Conservation (phyloP, 2,113 vertebrate genomes). For the Cyprinodon brontotheroides region DNA sequence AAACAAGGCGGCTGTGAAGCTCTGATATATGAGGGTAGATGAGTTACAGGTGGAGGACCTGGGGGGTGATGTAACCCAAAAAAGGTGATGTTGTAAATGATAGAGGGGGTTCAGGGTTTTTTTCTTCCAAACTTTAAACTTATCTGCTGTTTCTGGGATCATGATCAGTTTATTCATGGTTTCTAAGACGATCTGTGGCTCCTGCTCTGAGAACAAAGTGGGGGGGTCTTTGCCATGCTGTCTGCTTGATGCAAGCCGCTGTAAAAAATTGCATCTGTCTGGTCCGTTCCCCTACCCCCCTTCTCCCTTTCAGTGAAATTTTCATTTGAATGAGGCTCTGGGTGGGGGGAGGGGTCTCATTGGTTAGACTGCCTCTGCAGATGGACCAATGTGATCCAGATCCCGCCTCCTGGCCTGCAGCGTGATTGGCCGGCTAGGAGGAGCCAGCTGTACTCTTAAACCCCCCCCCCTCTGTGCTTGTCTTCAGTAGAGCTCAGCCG, state of each 20-base stretch:
- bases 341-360: conserved; percentile 65
- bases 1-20: conserved; percentile 65
- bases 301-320: conserved; percentile 77
- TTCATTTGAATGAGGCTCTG: conserved; percentile 80
- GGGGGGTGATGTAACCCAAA: conserved; percentile 64
- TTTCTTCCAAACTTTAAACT: too few relatives aligned
- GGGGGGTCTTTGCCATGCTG: not conserved
- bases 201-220: too few relatives aligned
- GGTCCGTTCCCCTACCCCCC: conserved; percentile 26
- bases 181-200: too few relatives aligned
- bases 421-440: conserved; percentile 73
- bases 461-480: conserved; percentile 67
- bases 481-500: conserved; percentile 46
- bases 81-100: conserved; percentile 50
- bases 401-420: conserved; percentile 41
- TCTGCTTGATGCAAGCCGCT: conserved; percentile 70
- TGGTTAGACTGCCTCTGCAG: conserved; percentile 58
- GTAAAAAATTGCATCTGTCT: conserved; percentile 79
- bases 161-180: too few relatives aligned
- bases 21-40: conserved; percentile 68
- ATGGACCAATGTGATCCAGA: conserved; percentile 64
- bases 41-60: conserved; percentile 29
- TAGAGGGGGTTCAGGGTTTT: not conserved
- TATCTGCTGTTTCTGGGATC: too few relatives aligned
- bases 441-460: conserved; percentile 76